A percentile compares a stretch with the other conserved stretches of the same genome.
phyloP scores from a whole-genome alignment of 2,113 vertebrate species.

The Corynorhinus townsendii region DNA sequence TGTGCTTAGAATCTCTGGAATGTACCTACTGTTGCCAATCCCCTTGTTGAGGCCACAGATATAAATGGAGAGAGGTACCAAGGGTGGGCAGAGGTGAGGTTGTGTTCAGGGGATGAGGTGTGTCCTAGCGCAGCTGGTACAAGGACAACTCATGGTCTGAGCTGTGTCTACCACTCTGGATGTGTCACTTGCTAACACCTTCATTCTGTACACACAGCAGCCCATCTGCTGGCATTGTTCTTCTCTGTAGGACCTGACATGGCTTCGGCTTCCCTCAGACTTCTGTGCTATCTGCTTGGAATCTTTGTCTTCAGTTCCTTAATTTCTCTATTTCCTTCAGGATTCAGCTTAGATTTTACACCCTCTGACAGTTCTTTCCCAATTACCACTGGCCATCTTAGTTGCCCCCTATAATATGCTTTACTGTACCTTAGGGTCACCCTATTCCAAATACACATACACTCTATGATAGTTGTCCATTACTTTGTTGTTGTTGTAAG shows the following conservation, averaged over 20 bases:
- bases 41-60: neutral
- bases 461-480: neutral
- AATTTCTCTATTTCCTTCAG: neutral
- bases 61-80: neutral
- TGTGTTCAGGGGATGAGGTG: neutral
- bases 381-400: neutral
- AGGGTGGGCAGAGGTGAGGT: neutral
- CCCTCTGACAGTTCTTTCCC: neutral
- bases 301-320: neutral
- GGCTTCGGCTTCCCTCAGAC: neutral
- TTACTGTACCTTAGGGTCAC: neutral
- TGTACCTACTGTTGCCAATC: fast-evolving
- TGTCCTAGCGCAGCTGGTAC: too few species aligned
- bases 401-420: neutral
- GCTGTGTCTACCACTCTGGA: neutral
- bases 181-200: fast-evolving
- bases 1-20: neutral
- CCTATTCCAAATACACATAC: neutral
- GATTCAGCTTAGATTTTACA: neutral
- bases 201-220: neutral
- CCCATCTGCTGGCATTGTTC: fast-evolving
- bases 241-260: neutral
- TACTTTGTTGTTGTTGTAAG: neutral
- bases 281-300: neutral
- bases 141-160: neutral